Evolutionary conservation across 1,140 invertebrate genomes (phyloP).

Genomic region (Leptopilina clavipes): DNA sequence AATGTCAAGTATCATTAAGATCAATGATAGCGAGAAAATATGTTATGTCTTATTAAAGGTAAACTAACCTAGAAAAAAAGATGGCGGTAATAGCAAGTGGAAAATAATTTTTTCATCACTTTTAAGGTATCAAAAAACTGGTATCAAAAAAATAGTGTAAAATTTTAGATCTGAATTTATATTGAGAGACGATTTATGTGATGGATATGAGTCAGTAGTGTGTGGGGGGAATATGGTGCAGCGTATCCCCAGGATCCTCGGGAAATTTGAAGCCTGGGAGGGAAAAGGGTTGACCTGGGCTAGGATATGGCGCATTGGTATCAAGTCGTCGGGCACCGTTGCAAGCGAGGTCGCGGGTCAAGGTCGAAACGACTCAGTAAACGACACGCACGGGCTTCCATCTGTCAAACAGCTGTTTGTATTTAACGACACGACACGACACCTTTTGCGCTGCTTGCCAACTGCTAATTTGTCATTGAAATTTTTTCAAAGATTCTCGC

Average conservation of each 20-base stretch:
- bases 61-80: too few species aligned
- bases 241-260: not conserved
- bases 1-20: too few species aligned
- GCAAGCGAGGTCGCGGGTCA: slow-evolving; percentile 69
- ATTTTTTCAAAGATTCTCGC: not conserved
- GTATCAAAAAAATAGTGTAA: too few species aligned
- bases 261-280: not conserved
- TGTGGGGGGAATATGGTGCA: too few species aligned
- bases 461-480: slow-evolving; percentile 12
- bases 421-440: slow-evolving; percentile 49
- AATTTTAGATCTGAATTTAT: too few species aligned
- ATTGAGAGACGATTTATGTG: too few species aligned
- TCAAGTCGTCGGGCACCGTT: slow-evolving; percentile 50
- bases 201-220: too few species aligned
- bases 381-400: slow-evolving; percentile 59
- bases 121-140: too few species aligned
- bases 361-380: slow-evolving; percentile 64
- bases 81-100: too few species aligned
- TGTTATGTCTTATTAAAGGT: too few species aligned
- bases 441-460: not conserved
- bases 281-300: slow-evolving; percentile 39
- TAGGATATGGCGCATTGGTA: slow-evolving; percentile 66
- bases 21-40: too few species aligned
- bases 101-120: too few species aligned
- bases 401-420: slow-evolving; percentile 74